These are phyloP conservation scores for Barnardius zonarius DNA, from an alignment of 2,113 vertebrate genomes.

Conservation along the genomic window DNA sequence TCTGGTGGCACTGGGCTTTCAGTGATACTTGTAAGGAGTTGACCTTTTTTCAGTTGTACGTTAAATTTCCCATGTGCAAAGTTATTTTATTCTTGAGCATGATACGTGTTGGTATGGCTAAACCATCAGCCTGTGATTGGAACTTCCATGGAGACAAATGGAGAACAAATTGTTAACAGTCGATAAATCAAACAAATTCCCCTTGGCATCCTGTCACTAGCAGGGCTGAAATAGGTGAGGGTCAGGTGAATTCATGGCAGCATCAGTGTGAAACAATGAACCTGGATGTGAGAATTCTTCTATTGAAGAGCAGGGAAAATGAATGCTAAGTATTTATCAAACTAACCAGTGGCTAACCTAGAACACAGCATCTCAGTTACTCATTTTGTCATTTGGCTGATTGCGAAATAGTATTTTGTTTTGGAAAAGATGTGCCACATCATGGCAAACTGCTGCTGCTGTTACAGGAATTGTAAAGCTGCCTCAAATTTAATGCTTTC, in stretches of 20 bases:
- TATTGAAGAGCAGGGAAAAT: background rate
- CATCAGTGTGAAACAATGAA: background rate
- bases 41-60: background rate
- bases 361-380: background rate
- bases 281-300: background rate
- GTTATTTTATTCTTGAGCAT: background rate
- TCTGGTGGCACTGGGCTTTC: background rate
- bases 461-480: background rate
- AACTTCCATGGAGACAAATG: background rate
- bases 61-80: background rate
- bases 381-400: background rate
- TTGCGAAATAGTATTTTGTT: background rate
- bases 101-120: background rate
- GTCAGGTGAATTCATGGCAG: background rate
- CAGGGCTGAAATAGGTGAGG: background rate
- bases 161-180: background rate
- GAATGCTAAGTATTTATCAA: background rate
- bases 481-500: background rate
- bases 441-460: background rate
- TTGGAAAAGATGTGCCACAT: background rate
- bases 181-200: background rate
- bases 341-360: background rate
- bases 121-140: background rate
- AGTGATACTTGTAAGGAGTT: background rate
- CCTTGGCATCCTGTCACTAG: background rate